Evolutionary conservation across 2,888 invertebrate genomes (phyloP).

Genomic region (Himalopsyche tibetana): DNA sequence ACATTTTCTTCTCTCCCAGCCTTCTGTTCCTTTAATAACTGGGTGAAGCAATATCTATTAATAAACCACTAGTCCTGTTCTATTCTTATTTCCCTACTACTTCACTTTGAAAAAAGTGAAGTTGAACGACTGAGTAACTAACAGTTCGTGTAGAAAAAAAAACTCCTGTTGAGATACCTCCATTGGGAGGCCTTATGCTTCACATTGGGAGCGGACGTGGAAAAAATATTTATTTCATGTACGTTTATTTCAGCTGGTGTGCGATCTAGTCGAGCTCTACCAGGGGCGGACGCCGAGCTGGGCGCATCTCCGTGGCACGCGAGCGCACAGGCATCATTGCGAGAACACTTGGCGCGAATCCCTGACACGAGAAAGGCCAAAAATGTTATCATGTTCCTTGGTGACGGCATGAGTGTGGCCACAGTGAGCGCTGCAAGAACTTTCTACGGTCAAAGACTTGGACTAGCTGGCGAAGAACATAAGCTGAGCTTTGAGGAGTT

Average conservation of each 20-base stretch:
- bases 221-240: not conserved
- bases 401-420: slow-evolving; percentile 90
- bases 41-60: too few relatives aligned
- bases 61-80: too few relatives aligned
- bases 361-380: slow-evolving; percentile 58
- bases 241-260: slow-evolving; percentile 46
- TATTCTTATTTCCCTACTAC: too few relatives aligned
- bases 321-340: slow-evolving; percentile 55
- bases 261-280: slow-evolving; percentile 52
- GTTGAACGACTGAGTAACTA: too few relatives aligned
- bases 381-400: slow-evolving; percentile 62
- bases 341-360: slow-evolving; percentile 47
- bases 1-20: too few relatives aligned
- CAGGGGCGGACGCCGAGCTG: slow-evolving; percentile 50
- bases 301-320: slow-evolving; percentile 56
- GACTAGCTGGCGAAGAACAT: slow-evolving; percentile 81
- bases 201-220: too few relatives aligned
- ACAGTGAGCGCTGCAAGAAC: slow-evolving; percentile 87
- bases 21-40: too few relatives aligned
- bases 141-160: too few relatives aligned
- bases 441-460: slow-evolving; percentile 81
- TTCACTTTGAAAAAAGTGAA: too few relatives aligned
- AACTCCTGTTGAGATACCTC: too few relatives aligned
- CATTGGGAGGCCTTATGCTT: too few relatives aligned
- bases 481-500: slow-evolving; percentile 85